Evolutionary conservation across 2,113 vertebrate genomes (phyloP).

Genomic region (Numenius arquata): DNA sequence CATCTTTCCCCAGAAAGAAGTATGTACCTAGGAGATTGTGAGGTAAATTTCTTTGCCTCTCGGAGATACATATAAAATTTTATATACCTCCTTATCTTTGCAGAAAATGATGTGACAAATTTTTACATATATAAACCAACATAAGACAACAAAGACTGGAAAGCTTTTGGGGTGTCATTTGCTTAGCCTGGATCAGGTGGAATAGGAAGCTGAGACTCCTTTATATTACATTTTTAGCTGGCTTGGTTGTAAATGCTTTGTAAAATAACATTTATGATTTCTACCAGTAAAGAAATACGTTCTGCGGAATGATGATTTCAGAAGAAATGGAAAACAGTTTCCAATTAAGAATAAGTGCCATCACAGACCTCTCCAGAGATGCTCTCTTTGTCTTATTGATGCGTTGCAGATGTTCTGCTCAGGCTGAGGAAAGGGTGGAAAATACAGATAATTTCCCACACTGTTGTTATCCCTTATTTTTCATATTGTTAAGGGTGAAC

Average conservation of each 20-base stretch:
- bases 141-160: neutral
- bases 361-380: conserved; percentile 10
- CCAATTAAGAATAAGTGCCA: conserved; percentile 20
- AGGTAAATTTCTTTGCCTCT: neutral
- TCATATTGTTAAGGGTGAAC: neutral
- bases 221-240: neutral
- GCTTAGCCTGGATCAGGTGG: neutral
- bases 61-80: neutral
- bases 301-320: neutral
- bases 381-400: conserved; percentile 2
- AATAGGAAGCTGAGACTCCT: neutral
- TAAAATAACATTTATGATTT: neutral
- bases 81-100: neutral
- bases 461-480: neutral
- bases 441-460: neutral
- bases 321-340: conserved; percentile 27
- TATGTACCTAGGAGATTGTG: neutral
- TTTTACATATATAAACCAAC: neutral
- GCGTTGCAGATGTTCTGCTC: neutral
- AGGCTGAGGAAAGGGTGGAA: neutral
- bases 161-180: neutral
- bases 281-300: neutral
- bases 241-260: neutral
- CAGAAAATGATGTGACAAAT: neutral
- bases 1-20: neutral